Evolutionary conservation across 2,797 vertebrate genomes (phyloP), one percentile per base, ranked within the genome.

Genomic region (Chelon auratus): DNA sequence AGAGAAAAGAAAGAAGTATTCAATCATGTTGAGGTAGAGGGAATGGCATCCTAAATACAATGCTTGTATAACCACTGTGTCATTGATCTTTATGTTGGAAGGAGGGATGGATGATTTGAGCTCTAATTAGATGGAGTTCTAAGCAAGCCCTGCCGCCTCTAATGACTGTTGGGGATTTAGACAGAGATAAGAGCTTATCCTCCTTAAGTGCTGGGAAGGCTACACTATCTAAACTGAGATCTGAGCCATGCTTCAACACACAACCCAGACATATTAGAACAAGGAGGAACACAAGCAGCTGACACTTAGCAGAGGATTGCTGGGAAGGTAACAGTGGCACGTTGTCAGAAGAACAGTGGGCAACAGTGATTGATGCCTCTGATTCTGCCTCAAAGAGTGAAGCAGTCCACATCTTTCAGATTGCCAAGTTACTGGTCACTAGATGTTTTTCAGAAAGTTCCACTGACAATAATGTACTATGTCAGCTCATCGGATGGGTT

Each of bases 121-220:
- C 43, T 43, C 77, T 89, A 90, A 93, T 92, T 93, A 91, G 73
- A 80, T 58, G 77, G 73, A 73, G 81, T 79, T 88, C 68, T 70
- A 52, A 86, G 68, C 78, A 56, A 61, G 62, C 51, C 62, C 60
- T 51, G 58, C 71, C 50, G 73, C 77, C 70, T 82, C 3, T 91
- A 90, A 92, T 91, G 85, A 90, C 87, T 82, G 77, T 59, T 83
- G 75, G 74, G 83, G 80, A 86, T 91, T 92, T 80, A 77, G 69
- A 76, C 62, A 22, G 64, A 83, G 89, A 90, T 90, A 83, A 90
- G 81, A 62, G 80, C 77, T 92, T 87, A 91, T 91, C 84, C 77
- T 77, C 64, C 75, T 81, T 78, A 79, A 88, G 78, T 75, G 77
- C 62, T 74, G 45, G 72, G 60, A 63, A 80, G 80, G 79, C 85